Evolutionary conservation across 2,797 vertebrate genomes (phyloP).

Genomic region (Phoxinus dragarum): DNA sequence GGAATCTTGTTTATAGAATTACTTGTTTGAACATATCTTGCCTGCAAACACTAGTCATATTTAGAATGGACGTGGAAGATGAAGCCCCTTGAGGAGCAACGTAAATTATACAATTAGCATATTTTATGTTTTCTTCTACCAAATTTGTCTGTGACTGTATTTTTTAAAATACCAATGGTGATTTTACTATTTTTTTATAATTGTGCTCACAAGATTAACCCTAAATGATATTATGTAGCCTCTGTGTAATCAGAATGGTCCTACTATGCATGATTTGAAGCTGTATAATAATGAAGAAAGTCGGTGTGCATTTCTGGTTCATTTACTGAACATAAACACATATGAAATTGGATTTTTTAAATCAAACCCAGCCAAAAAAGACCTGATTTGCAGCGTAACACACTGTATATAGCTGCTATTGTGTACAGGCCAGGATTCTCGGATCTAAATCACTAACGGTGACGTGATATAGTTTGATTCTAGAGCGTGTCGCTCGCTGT

Average conservation of each 20-base stretch:
- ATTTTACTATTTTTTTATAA: conserved; percentile 67
- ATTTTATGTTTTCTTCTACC: conserved; percentile 58
- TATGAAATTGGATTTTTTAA: neutral
- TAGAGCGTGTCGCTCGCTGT: conserved; percentile 59
- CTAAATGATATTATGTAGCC: conserved; percentile 70
- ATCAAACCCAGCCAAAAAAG: neutral
- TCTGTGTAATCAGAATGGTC: conserved; percentile 71
- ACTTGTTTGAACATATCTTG: conserved; percentile 62
- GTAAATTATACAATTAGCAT: conserved; percentile 47
- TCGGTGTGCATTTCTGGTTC: conserved; percentile 70
- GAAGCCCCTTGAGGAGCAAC: conserved; percentile 28
- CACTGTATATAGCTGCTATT: conserved; percentile 66
- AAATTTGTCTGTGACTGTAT: conserved; percentile 63
- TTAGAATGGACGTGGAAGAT: conserved; percentile 22
- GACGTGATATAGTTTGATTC: conserved; percentile 42
- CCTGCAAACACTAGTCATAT: conserved; percentile 45
- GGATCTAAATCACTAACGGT: conserved; percentile 35
- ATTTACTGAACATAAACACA: conserved; percentile 63
- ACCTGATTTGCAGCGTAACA: neutral
- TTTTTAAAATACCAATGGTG: conserved; percentile 62
- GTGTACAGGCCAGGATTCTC: conserved; percentile 58
- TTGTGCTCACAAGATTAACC: conserved; percentile 61
- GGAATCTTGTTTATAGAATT: conserved; percentile 45
- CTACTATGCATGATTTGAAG: conserved; percentile 78
- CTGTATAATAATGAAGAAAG: conserved; percentile 67